Conservation (phyloP, 2,797 vertebrate species). For the Cyprinodon diabolis region DNA sequence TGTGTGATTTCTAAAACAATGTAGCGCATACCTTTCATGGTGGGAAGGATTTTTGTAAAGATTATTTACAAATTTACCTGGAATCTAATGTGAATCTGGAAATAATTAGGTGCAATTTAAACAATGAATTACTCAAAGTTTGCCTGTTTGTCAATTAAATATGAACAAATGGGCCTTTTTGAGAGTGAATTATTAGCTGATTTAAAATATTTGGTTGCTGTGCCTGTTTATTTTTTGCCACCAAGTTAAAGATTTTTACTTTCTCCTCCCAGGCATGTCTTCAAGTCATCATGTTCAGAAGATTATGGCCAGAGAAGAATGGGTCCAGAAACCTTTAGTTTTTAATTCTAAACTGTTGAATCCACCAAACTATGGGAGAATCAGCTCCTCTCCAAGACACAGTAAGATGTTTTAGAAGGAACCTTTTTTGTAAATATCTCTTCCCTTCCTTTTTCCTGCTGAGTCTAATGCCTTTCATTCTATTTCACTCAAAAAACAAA, state of each 20-base stretch:
- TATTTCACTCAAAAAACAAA: not conserved
- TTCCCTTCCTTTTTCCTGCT: not conserved
- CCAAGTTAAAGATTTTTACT: not conserved
- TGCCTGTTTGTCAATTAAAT: not conserved
- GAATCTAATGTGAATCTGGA: too few relatives aligned
- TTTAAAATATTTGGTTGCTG: not conserved
- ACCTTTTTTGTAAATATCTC: not conserved
- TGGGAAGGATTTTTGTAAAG: not conserved
- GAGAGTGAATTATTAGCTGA: not conserved
- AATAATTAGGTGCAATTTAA: too few relatives aligned
- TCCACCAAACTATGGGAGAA: conserved; percentile 34
- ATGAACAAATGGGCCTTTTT: not conserved
- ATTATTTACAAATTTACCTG: not conserved
- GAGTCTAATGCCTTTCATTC: not conserved
- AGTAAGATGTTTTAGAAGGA: conserved; percentile 55
- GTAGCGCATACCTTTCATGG: not conserved
- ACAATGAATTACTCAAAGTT: too few relatives aligned
- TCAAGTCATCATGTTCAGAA: conserved; percentile 77
- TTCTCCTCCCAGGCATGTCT: conserved; percentile 68
- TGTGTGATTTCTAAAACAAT: not conserved
- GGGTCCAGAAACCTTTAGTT: conserved; percentile 77
- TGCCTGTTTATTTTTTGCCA: not conserved
- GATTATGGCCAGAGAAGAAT: conserved; percentile 76
- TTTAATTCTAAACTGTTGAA: conserved; percentile 46
- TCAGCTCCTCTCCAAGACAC: conserved; percentile 54